Evolutionary conservation across 2,888 invertebrate species (phyloP).

Genomic region (Brachypalpus laphriformis): DNA sequence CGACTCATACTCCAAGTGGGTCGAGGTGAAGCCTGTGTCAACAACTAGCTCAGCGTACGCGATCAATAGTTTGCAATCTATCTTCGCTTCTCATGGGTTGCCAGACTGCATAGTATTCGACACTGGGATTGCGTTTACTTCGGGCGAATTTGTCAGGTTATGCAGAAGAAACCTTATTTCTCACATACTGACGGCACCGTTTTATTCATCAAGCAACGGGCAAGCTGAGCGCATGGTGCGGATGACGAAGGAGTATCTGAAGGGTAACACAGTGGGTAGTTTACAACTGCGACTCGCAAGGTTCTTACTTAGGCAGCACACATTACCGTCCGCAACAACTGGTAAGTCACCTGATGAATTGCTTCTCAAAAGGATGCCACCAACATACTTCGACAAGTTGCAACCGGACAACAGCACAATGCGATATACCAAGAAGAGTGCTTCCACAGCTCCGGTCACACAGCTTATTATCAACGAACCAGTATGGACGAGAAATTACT

Average conservation of each 20-base stretch:
- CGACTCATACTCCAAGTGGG: no score
- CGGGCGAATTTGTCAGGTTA: not conserved
- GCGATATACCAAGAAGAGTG: no score
- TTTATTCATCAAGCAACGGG: not conserved
- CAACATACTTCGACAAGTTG: not conserved
- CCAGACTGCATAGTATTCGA: no score
- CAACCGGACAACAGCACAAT: not conserved
- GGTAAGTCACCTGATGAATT: constrained; percentile 2
- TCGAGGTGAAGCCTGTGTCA: no score
- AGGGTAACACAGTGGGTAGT: not conserved
- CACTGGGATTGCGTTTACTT: constrained; percentile 2
- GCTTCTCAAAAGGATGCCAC: not conserved
- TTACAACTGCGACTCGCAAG: not conserved
- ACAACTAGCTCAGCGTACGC: no score
- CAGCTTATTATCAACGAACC: not conserved
- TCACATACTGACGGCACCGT: not conserved
- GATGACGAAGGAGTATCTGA: not conserved
- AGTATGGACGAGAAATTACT: constrained; percentile 5
- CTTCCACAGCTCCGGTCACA: not conserved
- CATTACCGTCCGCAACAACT: not conserved
- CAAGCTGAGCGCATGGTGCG: constrained; percentile 2
- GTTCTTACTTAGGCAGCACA: not conserved
- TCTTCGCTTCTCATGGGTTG: no score
- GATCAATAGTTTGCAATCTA: no score
- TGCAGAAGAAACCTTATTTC: not conserved